Conservation (phyloP, 2,888 invertebrate species). For the Hydrotaea cyrtoneurina region DNA sequence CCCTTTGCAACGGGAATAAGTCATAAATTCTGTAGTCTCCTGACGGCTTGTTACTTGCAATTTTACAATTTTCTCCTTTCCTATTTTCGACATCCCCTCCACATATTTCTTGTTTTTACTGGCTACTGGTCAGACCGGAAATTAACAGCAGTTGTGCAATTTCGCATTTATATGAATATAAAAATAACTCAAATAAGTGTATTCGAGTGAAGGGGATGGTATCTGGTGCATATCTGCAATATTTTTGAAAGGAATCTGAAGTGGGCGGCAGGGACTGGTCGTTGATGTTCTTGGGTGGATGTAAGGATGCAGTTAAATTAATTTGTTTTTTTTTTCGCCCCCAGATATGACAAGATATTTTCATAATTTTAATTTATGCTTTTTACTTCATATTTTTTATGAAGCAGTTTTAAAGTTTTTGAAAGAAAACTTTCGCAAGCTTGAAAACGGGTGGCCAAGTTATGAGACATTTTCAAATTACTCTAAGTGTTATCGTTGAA, state of each 20-base stretch:
- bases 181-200: constrained; percentile 11
- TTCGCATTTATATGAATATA: constrained; percentile 32
- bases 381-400: no score
- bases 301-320: no score
- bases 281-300: not conserved
- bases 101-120: not conserved
- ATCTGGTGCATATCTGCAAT: not conserved
- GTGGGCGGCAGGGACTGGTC: not conserved
- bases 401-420: no score
- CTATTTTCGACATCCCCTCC: not conserved
- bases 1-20: not conserved
- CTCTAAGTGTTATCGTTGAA: no score
- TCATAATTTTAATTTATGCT: no score
- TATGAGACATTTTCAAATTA: no score
- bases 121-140: constrained; percentile 35
- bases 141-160: constrained; percentile 44
- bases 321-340: no score
- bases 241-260: not conserved
- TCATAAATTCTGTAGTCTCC: not conserved
- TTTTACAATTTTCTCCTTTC: not conserved
- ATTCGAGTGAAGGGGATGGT: no score
- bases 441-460: no score
- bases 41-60: constrained; percentile 4
- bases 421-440: no score
- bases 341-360: no score